Conservation (phyloP, 1,140 invertebrate genomes). For the Trissolcus basalis region DNA sequence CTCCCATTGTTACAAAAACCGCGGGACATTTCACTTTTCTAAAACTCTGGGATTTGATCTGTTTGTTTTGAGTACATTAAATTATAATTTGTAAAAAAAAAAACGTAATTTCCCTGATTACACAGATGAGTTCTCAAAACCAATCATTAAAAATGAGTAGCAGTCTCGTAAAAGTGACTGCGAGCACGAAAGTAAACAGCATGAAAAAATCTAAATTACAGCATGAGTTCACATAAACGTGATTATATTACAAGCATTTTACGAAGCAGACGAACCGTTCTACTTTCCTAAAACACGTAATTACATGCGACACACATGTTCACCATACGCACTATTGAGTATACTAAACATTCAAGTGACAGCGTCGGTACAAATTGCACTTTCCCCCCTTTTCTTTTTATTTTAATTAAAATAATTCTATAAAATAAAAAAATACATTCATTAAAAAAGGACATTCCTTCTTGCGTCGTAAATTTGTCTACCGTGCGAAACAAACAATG, state of each 20-base stretch:
- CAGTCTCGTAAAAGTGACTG: constrained; percentile 14
- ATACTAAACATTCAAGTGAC: constrained; percentile 33
- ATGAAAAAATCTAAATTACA: constrained; percentile 32
- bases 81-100: neutral
- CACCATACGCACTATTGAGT: constrained; percentile 58
- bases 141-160: neutral
- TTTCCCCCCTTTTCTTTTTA: constrained; percentile 46
- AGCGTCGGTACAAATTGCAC: constrained; percentile 35
- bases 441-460: no score
- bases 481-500: no score
- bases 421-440: neutral
- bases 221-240: constrained; percentile 23
- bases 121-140: neutral
- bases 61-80: neutral
- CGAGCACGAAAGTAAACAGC: constrained; percentile 13
- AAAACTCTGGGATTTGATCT: constrained; percentile 7
- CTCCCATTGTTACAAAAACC: constrained; percentile 15
- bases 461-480: neutral
- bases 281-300: constrained; percentile 64
- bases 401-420: constrained; percentile 20
- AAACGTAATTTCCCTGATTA: no score
- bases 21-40: constrained; percentile 22
- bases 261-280: constrained; percentile 60
- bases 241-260: constrained; percentile 31
- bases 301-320: constrained; percentile 66